These are phyloP conservation scores for Barnardius zonarius DNA, from an alignment of 2,113 vertebrate genomes.

Conservation along the genomic window DNA sequence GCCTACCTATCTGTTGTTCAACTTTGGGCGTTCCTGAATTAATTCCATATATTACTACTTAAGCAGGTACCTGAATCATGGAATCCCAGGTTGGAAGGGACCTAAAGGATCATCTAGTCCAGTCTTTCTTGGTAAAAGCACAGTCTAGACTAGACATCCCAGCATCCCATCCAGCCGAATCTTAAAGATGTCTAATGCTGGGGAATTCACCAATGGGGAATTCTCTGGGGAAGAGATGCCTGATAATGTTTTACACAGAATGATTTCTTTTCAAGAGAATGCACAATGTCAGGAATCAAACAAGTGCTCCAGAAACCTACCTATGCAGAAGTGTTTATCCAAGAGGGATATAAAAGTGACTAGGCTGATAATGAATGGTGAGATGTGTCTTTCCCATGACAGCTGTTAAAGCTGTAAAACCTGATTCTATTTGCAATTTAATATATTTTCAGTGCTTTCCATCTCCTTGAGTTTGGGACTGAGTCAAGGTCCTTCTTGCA, in stretches of 20 bases:
- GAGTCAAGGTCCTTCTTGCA: background rate
- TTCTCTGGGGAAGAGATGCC: background rate
- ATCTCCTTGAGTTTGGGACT: background rate
- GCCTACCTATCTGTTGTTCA: background rate
- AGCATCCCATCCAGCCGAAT: background rate
- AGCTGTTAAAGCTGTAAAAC: background rate
- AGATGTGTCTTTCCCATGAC: background rate
- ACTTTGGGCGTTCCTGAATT: background rate
- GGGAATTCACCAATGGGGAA: background rate
- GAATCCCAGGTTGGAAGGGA: background rate
- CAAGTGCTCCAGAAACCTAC: background rate
- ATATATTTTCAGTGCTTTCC: background rate
- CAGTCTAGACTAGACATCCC: background rate
- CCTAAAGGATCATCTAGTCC: background rate
- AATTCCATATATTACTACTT: background rate
- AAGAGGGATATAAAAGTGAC: background rate
- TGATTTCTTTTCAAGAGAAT: background rate
- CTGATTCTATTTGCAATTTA: background rate
- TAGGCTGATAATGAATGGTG: background rate
- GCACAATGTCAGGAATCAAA: background rate
- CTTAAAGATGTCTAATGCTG: fast-evolving
- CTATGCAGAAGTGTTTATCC: background rate
- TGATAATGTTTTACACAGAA: background rate
- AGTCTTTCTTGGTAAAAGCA: background rate
- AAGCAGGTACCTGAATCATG: background rate